Base-by-base conservation (phyloP, 2,113 vertebrate species). In the Ondatra zibethicus region DNA sequence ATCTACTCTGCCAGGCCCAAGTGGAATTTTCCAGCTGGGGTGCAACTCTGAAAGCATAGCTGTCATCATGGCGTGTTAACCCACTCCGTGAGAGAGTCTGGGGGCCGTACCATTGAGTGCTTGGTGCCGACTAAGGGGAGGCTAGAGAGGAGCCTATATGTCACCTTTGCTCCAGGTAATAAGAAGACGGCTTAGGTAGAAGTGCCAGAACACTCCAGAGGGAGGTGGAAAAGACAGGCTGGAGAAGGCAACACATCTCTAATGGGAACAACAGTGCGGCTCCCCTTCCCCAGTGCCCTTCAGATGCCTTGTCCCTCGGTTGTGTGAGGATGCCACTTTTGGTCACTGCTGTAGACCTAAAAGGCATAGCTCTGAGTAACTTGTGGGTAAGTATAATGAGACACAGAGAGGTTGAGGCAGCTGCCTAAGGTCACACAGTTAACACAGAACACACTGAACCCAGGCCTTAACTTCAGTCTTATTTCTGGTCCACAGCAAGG, bases 21-120 rank as follows among this genome's bases (percentile, higher is more conserved):
- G 52, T 61, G 88, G 96, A 96, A 94, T 93, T 97, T 96, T 96
- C 96, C 95, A 80, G 85, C 92, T 42, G 89, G 63, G 58, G 76
- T 68, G 85, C 82, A 94, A 45, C 63, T 77, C 58, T 7, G 12
- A 73, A 91, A 66, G 63, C 17, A n/a, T 2, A 45, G 47, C 11
- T 87, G 63, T 0, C 77, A 7, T 50, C 5, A 11, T 25, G 72
- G 61, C 89, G 21, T 66, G 33, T 68, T 66, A 68, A 61, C n/a
- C 29, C 31, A 6, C n/a, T 39, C 1, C 42, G 47, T 16, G 1
- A 5, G 6, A 58, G 58, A 58, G 58, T 58, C 58, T 58, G 19
- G 58, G 58, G 19, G 58, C 1, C 19, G 1, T 58, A 2, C 45
- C 33, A 14, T 33, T 39, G 25, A 61, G 55, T 1, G 25, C 39